phyloP scores from a whole-genome alignment of 30 jellyfish, hydroid and myxozoan genomes.

The Cassiopea andromeda region DNA sequence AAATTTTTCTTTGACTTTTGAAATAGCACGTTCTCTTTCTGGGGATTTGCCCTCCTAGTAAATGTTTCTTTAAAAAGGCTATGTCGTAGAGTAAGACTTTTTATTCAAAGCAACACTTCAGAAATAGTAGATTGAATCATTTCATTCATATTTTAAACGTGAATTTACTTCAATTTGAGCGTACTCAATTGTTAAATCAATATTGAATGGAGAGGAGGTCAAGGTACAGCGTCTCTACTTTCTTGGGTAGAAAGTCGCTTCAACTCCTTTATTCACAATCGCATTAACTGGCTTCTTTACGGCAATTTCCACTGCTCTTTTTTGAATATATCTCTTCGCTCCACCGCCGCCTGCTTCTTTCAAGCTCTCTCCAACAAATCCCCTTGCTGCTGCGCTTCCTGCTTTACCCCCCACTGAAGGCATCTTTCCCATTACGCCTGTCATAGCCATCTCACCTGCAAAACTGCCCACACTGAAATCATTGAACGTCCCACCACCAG shows the following conservation, averaged over 20 bases:
- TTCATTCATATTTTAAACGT: too few relatives aligned
- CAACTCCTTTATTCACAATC: neutral
- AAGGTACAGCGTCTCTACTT: neutral
- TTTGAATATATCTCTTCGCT: conserved; percentile 17
- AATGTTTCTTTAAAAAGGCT: too few relatives aligned
- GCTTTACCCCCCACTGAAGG: neutral
- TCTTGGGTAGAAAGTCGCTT: neutral
- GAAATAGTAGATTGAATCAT: too few relatives aligned
- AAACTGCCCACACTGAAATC: conserved; percentile 35
- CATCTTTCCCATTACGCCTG: conserved; percentile 14
- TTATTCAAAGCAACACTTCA: too few relatives aligned
- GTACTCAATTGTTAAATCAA: neutral
- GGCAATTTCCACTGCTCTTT: conserved; percentile 1
- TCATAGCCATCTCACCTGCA: conserved; percentile 6
- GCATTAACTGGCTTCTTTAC: conserved; percentile 4
- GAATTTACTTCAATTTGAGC: too few relatives aligned
- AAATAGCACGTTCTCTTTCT: too few relatives aligned
- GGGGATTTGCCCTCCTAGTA: too few relatives aligned
- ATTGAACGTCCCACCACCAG: conserved; percentile 36
- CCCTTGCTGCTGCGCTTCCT: conserved; percentile 29
- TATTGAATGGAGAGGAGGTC: neutral
- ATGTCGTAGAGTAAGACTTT: too few relatives aligned
- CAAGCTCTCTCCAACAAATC: conserved; percentile 18
- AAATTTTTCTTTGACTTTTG: too few relatives aligned
- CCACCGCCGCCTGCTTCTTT: conserved; percentile 52